These are phyloP conservation scores for Eutrigla gurnardus DNA, from an alignment of 2,797 vertebrate genomes.

Conservation along the genomic window DNA sequence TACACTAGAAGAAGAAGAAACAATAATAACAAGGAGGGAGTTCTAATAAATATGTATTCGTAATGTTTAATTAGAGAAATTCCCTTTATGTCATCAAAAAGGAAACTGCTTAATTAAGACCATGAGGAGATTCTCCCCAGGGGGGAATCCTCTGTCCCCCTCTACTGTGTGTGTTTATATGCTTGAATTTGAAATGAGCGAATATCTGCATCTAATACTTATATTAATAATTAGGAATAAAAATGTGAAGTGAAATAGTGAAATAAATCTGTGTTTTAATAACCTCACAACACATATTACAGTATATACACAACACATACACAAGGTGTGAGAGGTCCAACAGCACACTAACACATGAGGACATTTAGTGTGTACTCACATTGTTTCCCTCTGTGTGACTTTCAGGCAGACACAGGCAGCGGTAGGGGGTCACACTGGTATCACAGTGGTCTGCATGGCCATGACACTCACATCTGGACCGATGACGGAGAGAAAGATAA, in stretches of 20 bases:
- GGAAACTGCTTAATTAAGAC: constrained; percentile 78
- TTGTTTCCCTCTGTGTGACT: constrained; percentile 90
- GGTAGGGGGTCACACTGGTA: constrained; percentile 81
- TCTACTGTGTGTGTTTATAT: background rate
- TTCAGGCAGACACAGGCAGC: constrained; percentile 87
- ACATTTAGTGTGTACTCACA: constrained; percentile 82
- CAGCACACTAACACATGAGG: background rate
- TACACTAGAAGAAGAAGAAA: background rate
- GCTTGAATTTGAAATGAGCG: background rate
- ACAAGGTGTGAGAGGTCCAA: background rate
- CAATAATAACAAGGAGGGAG: background rate
- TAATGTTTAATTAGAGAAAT: constrained; percentile 61
- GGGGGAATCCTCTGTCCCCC: constrained; percentile 27
- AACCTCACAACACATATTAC: background rate
- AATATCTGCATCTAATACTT: constrained; percentile 23
- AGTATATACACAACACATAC: background rate
- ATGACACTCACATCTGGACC: constrained; percentile 90
- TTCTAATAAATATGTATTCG: constrained; percentile 5
- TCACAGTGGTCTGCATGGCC: constrained; percentile 91
- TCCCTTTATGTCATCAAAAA: constrained; percentile 69
- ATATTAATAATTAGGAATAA: constrained; percentile 23
- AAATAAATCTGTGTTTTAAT: background rate
- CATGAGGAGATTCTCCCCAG: constrained; percentile 42
- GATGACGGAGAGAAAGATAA: constrained; percentile 4
- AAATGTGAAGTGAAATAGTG: constrained; percentile 1